These are phyloP conservation scores for Leuciscus idus DNA, from an alignment of 2,113 vertebrate genomes.

Conservation along the genomic window DNA sequence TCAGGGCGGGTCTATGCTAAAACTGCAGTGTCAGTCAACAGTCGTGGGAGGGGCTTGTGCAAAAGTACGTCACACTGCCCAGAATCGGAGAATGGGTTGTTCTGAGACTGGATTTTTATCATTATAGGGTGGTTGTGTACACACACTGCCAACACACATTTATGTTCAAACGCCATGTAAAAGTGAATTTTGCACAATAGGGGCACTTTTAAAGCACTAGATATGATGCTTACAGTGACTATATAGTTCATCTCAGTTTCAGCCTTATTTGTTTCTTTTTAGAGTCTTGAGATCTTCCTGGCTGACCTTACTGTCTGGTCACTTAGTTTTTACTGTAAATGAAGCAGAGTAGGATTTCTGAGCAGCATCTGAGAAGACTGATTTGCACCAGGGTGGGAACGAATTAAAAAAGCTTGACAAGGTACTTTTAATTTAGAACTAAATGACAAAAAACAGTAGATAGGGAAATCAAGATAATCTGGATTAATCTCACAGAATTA, in stretches of 20 bases:
- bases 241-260: constrained; percentile 7
- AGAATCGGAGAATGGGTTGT: too few species aligned
- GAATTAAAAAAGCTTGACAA: neutral
- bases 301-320: constrained; percentile 31
- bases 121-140: too few species aligned
- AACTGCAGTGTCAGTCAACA: too few species aligned
- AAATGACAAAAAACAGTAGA: neutral
- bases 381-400: neutral
- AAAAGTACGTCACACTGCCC: too few species aligned
- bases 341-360: neutral
- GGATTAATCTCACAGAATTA: neutral
- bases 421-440: too few species aligned
- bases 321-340: constrained; percentile 19
- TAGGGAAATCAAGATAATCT: neutral
- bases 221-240: neutral
- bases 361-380: neutral
- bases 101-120: too few species aligned
- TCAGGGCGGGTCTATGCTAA: too few species aligned
- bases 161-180: too few species aligned
- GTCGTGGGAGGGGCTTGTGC: too few species aligned
- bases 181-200: too few species aligned
- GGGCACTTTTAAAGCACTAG: neutral
- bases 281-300: neutral
- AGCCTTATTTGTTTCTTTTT: neutral
- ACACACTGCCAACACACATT: too few species aligned